Evolutionary conservation across 2,888 invertebrate species (phyloP).

Genomic region (Chrysomela aeneicollis): DNA sequence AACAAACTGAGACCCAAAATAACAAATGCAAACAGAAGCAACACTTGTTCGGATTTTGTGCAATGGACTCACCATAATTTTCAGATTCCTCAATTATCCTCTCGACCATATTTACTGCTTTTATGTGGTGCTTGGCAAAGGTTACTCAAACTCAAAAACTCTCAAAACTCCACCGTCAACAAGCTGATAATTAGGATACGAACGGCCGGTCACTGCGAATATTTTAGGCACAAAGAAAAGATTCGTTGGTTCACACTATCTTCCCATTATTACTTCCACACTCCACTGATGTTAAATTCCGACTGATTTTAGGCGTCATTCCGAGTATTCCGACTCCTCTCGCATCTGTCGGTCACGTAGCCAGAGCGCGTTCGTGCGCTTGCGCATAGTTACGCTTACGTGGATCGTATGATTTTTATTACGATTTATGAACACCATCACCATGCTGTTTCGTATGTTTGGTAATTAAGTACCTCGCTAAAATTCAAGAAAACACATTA

Average conservation of each 20-base stretch:
- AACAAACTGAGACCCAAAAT: too few species aligned
- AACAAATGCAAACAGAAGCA: too few species aligned
- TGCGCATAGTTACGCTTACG: conserved; percentile 39
- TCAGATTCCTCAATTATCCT: conserved; percentile 71
- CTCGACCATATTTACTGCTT: conserved; percentile 66
- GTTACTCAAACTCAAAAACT: conserved; percentile 31
- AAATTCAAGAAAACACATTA: neutral
- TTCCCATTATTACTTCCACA: conserved; percentile 54
- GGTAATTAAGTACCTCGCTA: neutral
- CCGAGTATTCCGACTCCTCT: conserved; percentile 26
- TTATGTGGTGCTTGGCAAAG: conserved; percentile 27
- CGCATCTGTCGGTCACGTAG: conserved; percentile 46
- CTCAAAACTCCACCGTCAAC: conserved; percentile 33
- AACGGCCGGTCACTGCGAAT: conserved; percentile 52
- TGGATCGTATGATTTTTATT: conserved; percentile 42
- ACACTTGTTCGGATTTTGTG: too few species aligned
- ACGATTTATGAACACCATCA: conserved; percentile 13
- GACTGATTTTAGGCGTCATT: conserved; percentile 52
- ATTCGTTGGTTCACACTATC: conserved; percentile 56
- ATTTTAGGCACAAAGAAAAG: conserved; percentile 56
- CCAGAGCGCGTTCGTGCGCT: conserved; percentile 32
- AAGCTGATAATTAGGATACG: conserved; percentile 38
- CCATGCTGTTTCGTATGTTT: conserved; percentile 6
- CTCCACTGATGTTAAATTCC: conserved; percentile 60
- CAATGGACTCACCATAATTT: conserved; percentile 60